Conservation (phyloP, 2,888 invertebrate species). For the Diadegma fenestrale region DNA sequence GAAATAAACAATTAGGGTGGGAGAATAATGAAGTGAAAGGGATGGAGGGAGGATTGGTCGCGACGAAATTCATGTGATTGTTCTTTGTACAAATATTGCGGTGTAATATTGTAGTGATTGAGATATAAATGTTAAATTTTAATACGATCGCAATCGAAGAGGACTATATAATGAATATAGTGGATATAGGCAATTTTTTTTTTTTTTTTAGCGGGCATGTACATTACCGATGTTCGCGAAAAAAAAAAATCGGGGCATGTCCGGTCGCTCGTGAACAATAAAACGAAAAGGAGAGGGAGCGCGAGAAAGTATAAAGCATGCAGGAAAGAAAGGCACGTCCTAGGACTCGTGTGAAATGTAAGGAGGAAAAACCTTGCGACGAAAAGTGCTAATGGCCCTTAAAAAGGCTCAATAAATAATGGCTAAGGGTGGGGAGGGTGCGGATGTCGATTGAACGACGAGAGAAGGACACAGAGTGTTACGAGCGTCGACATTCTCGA, state of each 20-base stretch:
- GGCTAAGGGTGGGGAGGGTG: slow-evolving; percentile 26
- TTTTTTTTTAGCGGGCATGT: slow-evolving; percentile 82
- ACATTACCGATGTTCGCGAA: slow-evolving; percentile 81
- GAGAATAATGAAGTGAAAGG: slow-evolving; percentile 54
- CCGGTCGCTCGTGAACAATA: slow-evolving; percentile 66
- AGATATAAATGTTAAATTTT: slow-evolving; percentile 85
- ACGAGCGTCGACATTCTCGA: slow-evolving; percentile 82
- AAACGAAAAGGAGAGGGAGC: slow-evolving; percentile 16
- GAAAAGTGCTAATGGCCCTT: slow-evolving; percentile 54
- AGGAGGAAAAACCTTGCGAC: slow-evolving; percentile 30
- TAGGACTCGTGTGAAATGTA: slow-evolving; percentile 21
- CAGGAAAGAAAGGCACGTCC: slow-evolving; percentile 24
- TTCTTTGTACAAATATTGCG: slow-evolving; percentile 88
- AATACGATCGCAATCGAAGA: slow-evolving; percentile 84
- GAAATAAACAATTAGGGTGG: slow-evolving; percentile 38
- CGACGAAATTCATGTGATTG: slow-evolving; percentile 86
- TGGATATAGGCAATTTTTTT: slow-evolving; percentile 82
- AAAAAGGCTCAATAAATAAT: slow-evolving; percentile 40
- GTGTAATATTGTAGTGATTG: slow-evolving; percentile 85
- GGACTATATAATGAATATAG: slow-evolving; percentile 80
- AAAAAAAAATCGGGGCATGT: slow-evolving; percentile 65
- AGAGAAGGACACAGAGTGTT: slow-evolving; percentile 74
- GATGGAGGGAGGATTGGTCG: slow-evolving; percentile 57
- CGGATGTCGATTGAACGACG: slow-evolving; percentile 19
- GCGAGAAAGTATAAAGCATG: slow-evolving; percentile 37